These are phyloP conservation scores for Rhopalosiphum padi DNA, from an alignment of 1,140 invertebrate genomes.

Conservation along the genomic window DNA sequence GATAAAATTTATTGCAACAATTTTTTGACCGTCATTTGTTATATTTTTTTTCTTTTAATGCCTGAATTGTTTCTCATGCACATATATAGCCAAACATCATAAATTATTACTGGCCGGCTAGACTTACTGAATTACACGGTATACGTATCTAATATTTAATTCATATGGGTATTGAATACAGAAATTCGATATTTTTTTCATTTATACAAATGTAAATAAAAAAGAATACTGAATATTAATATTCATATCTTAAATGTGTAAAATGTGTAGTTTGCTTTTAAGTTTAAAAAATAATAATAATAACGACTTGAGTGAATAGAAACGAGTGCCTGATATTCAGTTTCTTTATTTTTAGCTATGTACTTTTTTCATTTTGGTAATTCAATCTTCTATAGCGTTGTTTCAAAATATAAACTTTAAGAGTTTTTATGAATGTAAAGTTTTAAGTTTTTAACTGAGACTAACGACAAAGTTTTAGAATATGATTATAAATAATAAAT, in stretches of 20 bases:
- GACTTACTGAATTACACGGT: not conserved
- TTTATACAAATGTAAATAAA: not conserved
- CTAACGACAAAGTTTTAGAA: not conserved
- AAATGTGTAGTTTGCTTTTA: not conserved
- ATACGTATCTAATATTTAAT: not conserved
- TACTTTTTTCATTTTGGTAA: conserved; percentile 5
- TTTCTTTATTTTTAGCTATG: not conserved
- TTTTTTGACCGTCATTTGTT: not conserved
- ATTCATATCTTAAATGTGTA: not conserved
- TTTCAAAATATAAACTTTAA: not conserved
- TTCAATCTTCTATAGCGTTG: not conserved
- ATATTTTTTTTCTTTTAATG: not conserved
- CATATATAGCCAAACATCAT: not conserved
- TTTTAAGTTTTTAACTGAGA: not conserved
- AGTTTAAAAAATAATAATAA: not conserved
- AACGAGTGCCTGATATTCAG: not conserved
- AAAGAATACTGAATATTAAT: not conserved
- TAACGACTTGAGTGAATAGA: not conserved
- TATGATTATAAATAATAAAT: conserved; percentile 15
- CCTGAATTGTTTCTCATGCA: not conserved
- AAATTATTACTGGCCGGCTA: not conserved
- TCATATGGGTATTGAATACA: not conserved
- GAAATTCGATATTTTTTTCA: not conserved
- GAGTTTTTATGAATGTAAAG: not conserved
- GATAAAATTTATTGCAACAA: not conserved